These are phyloP conservation scores for Dolichomitus sp. DNA, from an alignment of 2,888 invertebrate genomes.

Conservation along the genomic window DNA sequence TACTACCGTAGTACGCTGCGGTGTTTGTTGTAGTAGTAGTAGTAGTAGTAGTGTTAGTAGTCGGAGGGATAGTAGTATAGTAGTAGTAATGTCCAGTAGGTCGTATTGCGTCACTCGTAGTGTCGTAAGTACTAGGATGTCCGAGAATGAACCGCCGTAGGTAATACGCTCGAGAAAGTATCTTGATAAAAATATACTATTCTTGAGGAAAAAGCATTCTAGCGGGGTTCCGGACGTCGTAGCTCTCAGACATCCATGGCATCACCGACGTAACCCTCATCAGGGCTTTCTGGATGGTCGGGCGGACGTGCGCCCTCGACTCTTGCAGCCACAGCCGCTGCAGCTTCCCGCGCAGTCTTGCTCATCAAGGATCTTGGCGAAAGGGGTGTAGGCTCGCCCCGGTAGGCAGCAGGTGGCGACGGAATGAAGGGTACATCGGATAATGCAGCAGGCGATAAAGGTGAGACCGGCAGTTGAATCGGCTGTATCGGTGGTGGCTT, in stretches of 20 bases:
- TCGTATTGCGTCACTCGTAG: conserved; percentile 4
- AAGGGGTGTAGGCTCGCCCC: conserved; percentile 87
- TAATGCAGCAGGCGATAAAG: conserved; percentile 73
- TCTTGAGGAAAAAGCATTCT: conserved; percentile 4
- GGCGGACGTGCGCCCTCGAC: conserved; percentile 87
- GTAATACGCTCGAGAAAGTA: conserved; percentile 14
- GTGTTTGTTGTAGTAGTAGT: not conserved
- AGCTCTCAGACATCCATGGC: conserved; percentile 83
- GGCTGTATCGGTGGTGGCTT: conserved; percentile 84
- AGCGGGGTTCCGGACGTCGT: conserved; percentile 49
- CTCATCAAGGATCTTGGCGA: conserved; percentile 76
- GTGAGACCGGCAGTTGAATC: conserved; percentile 78
- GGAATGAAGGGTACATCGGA: conserved; percentile 88
- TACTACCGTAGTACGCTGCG: not conserved
- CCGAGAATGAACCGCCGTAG: conserved; percentile 2
- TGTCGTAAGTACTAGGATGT: conserved; percentile 31
- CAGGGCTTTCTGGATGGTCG: conserved; percentile 92
- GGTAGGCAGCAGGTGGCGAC: conserved; percentile 91
- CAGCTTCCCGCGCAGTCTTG: conserved; percentile 86
- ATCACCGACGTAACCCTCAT: conserved; percentile 96
- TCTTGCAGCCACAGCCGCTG: conserved; percentile 88
- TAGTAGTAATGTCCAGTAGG: not conserved
- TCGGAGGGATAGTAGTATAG: not conserved
- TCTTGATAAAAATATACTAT: conserved; percentile 13
- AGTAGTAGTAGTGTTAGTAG: not conserved